These are phyloP conservation scores for Leuciscus waleckii DNA, from an alignment of 2,797 vertebrate species.

Conservation along the genomic window DNA sequence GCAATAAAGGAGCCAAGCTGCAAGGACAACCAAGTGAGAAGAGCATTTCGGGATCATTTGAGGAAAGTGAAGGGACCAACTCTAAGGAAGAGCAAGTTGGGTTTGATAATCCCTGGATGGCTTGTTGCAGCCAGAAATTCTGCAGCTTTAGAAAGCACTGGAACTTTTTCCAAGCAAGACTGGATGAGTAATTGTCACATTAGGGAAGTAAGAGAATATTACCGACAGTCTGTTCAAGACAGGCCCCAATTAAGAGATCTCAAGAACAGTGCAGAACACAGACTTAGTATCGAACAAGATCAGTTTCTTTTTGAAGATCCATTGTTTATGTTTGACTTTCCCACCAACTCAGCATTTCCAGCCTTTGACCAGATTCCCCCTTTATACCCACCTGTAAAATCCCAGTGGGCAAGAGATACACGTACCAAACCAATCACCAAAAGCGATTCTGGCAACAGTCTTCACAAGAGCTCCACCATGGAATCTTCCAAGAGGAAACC, in stretches of 20 bases:
- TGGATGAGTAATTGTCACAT: conserved; percentile 37
- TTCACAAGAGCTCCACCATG: conserved; percentile 73
- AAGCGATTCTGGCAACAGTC: conserved; percentile 76
- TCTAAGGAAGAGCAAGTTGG: conserved; percentile 60
- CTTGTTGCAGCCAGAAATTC: conserved; percentile 6
- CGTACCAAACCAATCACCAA: conserved; percentile 61
- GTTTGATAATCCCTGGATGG: conserved; percentile 54
- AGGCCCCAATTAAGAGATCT: conserved; percentile 65
- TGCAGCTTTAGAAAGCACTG: conserved; percentile 7
- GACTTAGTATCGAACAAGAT: conserved; percentile 60
- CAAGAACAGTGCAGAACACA: conserved; percentile 57
- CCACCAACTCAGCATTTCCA: conserved; percentile 57
- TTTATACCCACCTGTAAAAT: conserved; percentile 74
- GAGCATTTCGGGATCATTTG: conserved; percentile 41
- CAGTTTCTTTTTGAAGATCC: conserved; percentile 61
- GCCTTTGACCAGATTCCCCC: conserved; percentile 68
- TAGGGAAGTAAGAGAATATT: conserved; percentile 40
- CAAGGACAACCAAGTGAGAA: conserved; percentile 62
- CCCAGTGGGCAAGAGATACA: conserved; percentile 74
- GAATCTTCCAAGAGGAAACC: conserved; percentile 80
- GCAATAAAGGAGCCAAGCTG: conserved; percentile 67
- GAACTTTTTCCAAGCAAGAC: conserved; percentile 24
- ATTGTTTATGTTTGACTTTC: conserved; percentile 62
- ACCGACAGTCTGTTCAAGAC: conserved; percentile 26
- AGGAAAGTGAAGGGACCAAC: conserved; percentile 60